Conservation (phyloP, 1,140 invertebrate genomes). For the Armadillidium nasatum region DNA sequence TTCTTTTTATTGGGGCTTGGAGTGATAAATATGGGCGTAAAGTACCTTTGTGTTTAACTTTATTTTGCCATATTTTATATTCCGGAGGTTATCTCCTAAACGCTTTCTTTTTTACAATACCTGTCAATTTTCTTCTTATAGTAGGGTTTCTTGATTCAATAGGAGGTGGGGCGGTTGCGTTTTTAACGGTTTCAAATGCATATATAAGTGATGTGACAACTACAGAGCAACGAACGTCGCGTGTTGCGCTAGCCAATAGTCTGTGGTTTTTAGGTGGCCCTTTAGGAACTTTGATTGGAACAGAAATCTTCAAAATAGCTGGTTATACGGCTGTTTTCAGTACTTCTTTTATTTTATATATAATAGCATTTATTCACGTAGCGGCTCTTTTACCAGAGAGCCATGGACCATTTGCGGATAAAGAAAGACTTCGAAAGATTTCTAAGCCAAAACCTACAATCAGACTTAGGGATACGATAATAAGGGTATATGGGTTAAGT, state of each 20-base stretch:
- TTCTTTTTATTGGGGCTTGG: slow-evolving; percentile 48
- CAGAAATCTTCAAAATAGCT: slow-evolving; percentile 35
- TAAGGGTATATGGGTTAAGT: slow-evolving; percentile 40
- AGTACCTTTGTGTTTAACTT: slow-evolving; percentile 75
- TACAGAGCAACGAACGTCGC: slow-evolving; percentile 68
- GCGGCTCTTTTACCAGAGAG: slow-evolving; percentile 39
- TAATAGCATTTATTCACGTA: slow-evolving; percentile 34
- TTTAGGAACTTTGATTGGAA: slow-evolving; percentile 64
- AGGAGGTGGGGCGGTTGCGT: slow-evolving; percentile 77
- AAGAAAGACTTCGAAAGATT: slow-evolving; percentile 38
- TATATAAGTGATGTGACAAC: slow-evolving; percentile 81
- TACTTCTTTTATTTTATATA: slow-evolving; percentile 37
- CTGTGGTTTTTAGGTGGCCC: slow-evolving; percentile 74
- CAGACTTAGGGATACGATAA: slow-evolving; percentile 36
- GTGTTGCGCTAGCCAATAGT: slow-evolving; percentile 77
- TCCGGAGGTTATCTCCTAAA: slow-evolving; percentile 70
- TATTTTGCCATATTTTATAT: slow-evolving; percentile 71
- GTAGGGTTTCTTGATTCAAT: slow-evolving; percentile 53
- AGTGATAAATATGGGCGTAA: slow-evolving; percentile 58
- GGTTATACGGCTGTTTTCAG: slow-evolving; percentile 41
- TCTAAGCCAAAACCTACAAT: slow-evolving; percentile 36
- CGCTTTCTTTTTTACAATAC: slow-evolving; percentile 64
- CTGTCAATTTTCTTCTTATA: slow-evolving; percentile 59
- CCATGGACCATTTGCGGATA: slow-evolving; percentile 42
- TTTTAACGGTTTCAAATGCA: slow-evolving; percentile 84